Conservation (phyloP, 2,113 vertebrate species). For the Lepus americanus region DNA sequence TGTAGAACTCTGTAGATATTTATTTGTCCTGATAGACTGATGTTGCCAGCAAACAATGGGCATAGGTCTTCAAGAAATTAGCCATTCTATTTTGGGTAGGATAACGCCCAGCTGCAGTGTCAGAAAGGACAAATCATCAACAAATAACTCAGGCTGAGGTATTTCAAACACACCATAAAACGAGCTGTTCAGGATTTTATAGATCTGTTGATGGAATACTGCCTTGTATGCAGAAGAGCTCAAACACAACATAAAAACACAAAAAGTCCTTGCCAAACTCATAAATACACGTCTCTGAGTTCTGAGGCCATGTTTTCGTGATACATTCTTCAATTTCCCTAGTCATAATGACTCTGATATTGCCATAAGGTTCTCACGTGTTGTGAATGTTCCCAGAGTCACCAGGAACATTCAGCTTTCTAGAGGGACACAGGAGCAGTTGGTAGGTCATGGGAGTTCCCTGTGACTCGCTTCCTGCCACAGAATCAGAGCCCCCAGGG, state of each 20-base stretch:
- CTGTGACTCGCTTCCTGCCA: not conserved
- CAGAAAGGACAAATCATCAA: conserved; percentile 62
- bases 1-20: conserved; percentile 25
- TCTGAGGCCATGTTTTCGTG: conserved; percentile 19
- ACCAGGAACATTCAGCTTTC: not conserved
- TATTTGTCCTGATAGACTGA: not conserved
- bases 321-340: conserved; percentile 24
- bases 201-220: conserved; percentile 67
- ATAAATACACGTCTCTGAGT: conserved; percentile 62
- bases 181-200: conserved; percentile 65
- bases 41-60: not conserved
- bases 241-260: conserved; percentile 55
- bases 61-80: conserved; percentile 51
- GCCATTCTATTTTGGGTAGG: conserved; percentile 48
- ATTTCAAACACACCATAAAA: conserved; percentile 76
- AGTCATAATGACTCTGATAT: not conserved
- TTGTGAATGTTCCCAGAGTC: not conserved
- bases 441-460: not conserved
- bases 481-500: not conserved
- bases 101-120: conserved; percentile 17
- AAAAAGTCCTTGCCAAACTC: conserved; percentile 19
- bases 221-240: conserved; percentile 61
- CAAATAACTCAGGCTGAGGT: conserved; percentile 58
- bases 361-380: conserved; percentile 17
- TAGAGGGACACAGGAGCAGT: not conserved